Evolutionary conservation across 2,797 vertebrate genomes (phyloP).

Genomic region (Sebastes trivittatus): DNA sequence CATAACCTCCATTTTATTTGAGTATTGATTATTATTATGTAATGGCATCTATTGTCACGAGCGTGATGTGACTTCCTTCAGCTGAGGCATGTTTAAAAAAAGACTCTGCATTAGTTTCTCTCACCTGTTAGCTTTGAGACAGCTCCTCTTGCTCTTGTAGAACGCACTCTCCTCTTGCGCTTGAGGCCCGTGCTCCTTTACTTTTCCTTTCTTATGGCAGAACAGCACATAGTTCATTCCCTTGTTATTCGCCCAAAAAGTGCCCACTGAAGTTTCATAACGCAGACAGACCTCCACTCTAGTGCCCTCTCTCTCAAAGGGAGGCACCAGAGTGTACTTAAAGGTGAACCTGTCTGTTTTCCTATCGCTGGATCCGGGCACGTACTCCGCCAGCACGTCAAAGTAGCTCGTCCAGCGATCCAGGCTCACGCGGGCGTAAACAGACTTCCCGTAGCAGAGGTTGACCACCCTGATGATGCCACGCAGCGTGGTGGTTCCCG

Average conservation of each 20-base stretch:
- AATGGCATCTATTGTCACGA: neutral
- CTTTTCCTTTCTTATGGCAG: constrained; percentile 86
- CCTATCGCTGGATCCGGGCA: constrained; percentile 91
- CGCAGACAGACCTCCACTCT: constrained; percentile 94
- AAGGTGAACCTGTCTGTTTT: constrained; percentile 93
- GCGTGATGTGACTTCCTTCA: neutral
- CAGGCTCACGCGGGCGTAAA: constrained; percentile 88
- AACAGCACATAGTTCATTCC: constrained; percentile 90
- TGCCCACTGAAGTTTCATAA: constrained; percentile 88
- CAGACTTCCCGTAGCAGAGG: constrained; percentile 89
- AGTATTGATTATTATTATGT: neutral
- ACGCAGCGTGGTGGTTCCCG: constrained; percentile 85
- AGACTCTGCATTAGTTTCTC: constrained; percentile 42
- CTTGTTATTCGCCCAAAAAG: constrained; percentile 94
- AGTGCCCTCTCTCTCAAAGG: constrained; percentile 84
- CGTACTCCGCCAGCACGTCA: constrained; percentile 90
- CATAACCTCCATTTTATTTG: neutral
- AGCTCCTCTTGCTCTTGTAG: constrained; percentile 89
- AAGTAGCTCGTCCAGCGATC: constrained; percentile 90
- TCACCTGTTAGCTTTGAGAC: constrained; percentile 91
- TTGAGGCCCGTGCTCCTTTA: constrained; percentile 61
- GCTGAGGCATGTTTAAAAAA: constrained; percentile 27
- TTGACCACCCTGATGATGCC: constrained; percentile 92
- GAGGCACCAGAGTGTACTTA: constrained; percentile 87
- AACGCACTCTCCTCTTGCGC: constrained; percentile 62